Conservation (phyloP, 2,113 vertebrate genomes). For the Sander lucioperca region DNA sequence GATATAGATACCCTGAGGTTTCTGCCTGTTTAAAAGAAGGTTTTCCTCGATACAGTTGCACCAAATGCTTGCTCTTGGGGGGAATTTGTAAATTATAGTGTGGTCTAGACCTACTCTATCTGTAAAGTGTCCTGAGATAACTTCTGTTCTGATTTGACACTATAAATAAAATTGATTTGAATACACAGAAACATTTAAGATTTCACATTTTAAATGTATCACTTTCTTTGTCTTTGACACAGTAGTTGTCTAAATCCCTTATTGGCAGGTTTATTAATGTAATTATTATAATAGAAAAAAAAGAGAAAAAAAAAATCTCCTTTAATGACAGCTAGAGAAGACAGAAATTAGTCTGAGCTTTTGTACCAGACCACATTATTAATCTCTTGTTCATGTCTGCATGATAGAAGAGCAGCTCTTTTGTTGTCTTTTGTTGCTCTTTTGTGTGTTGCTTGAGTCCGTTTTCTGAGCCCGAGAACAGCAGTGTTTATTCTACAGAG, state of each 20-base stretch:
- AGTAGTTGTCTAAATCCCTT: background rate
- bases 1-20: background rate
- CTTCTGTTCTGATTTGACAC: too few species aligned
- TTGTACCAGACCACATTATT: background rate
- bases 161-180: too few species aligned
- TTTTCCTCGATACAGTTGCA: too few species aligned
- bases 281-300: background rate
- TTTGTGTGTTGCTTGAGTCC: conserved; percentile 9
- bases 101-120: too few species aligned
- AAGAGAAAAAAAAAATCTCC: background rate
- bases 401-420: background rate
- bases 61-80: too few species aligned
- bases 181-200: too few species aligned
- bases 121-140: too few species aligned
- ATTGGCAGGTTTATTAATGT: background rate
- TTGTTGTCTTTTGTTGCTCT: conserved; percentile 9
- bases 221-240: background rate
- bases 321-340: background rate
- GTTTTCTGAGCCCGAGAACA: background rate
- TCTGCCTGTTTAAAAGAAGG: too few species aligned
- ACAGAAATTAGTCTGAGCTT: background rate
- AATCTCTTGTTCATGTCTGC: background rate
- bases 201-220: too few species aligned
- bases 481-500: conserved; percentile 26
- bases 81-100: too few species aligned